A percentile compares a stretch with the other conserved stretches of the same genome.
Evolutionary conservation across 2,888 invertebrate species (phyloP).

Genomic region (Amblyjoppa fuscipennis): DNA sequence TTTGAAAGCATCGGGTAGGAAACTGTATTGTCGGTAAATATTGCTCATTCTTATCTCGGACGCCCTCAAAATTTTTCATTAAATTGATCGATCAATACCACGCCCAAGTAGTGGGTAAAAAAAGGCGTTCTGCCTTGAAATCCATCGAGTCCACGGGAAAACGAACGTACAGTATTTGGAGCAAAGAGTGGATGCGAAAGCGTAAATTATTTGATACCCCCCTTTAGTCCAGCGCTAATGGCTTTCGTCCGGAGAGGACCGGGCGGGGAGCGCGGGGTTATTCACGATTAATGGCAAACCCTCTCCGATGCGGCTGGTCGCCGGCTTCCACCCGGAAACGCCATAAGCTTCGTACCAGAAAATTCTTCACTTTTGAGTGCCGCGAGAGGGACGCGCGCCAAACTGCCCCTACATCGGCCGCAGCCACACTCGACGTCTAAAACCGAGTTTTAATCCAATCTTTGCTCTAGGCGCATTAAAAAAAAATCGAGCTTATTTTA

Average conservation of each 20-base stretch:
- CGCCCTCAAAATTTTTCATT: neutral
- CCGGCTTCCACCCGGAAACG: constrained; percentile 64
- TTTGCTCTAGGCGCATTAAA: neutral
- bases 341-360: constrained; percentile 69
- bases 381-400: neutral
- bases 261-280: constrained; percentile 16
- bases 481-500: neutral
- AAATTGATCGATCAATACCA: no score
- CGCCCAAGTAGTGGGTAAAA: neutral
- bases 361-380: constrained; percentile 43
- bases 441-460: constrained; percentile 2
- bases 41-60: neutral
- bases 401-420: neutral
- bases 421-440: constrained; percentile 7
- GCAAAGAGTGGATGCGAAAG: constrained; percentile 60
- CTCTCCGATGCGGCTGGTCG: constrained; percentile 61
- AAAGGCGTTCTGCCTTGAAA: neutral
- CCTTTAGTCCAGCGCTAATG: constrained; percentile 76
- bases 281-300: constrained; percentile 77
- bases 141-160: constrained; percentile 8
- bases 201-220: constrained; percentile 79
- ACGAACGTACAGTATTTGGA: constrained; percentile 22
- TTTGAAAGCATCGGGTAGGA: neutral
- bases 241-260: constrained; percentile 67
- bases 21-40: neutral